Conservation (phyloP, 2,888 invertebrate species). For the Congeria kusceri region DNA sequence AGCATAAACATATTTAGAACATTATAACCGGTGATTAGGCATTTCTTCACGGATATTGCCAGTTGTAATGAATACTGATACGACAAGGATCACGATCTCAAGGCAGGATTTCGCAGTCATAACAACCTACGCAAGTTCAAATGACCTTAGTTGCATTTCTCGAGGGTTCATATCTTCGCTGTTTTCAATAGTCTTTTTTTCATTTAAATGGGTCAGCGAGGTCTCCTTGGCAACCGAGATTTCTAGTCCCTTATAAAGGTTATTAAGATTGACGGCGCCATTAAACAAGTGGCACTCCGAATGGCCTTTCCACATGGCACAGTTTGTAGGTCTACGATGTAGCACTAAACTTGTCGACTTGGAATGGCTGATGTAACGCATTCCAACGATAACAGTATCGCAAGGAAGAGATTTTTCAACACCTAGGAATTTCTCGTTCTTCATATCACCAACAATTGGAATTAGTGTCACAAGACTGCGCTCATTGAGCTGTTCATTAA, state of each 20-base stretch:
- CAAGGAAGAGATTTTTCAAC: conserved; percentile 71
- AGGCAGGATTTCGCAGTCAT: too few relatives aligned
- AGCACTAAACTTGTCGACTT: conserved; percentile 77
- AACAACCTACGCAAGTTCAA: conserved; percentile 5
- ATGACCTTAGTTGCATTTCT: conserved; percentile 69
- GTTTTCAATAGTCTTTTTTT: conserved; percentile 54
- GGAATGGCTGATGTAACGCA: conserved; percentile 73
- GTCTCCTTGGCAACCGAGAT: conserved; percentile 61
- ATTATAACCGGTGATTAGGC: too few relatives aligned
- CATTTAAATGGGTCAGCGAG: conserved; percentile 74
- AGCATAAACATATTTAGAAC: too few relatives aligned
- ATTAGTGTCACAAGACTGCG: conserved; percentile 51
- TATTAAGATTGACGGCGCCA: conserved; percentile 13
- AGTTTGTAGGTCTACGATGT: conserved; percentile 73
- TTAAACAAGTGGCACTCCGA: conserved; percentile 60
- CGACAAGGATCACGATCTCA: too few relatives aligned
- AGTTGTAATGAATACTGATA: too few relatives aligned
- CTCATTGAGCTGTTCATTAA: conserved; percentile 69
- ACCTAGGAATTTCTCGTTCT: conserved; percentile 20
- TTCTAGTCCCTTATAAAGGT: conserved; percentile 23
- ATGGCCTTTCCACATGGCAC: conserved; percentile 57
- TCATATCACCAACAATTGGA: background rate
- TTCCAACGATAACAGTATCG: conserved; percentile 70
- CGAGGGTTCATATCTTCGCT: conserved; percentile 52
- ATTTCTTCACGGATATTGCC: too few relatives aligned